phyloP scores from a whole-genome alignment of 64 coral and sea anemone species.

The Dendronephthya gigantea region DNA sequence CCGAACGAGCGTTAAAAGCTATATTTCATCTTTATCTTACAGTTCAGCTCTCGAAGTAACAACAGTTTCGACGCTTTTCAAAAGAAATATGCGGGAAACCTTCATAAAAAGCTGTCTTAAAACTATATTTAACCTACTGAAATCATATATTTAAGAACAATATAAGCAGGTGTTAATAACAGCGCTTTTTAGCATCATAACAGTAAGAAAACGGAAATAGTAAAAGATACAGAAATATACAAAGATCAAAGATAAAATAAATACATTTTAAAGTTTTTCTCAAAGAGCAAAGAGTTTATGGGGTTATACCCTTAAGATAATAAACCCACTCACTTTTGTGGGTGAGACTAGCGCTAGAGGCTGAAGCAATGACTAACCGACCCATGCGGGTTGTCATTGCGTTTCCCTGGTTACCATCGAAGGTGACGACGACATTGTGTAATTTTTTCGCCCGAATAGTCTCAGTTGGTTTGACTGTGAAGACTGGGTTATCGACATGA shows the following conservation, averaged over 20 bases:
- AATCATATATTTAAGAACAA: too few species aligned
- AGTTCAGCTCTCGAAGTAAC: too few species aligned
- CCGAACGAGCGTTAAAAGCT: too few species aligned
- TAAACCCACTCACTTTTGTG: constrained; percentile 75
- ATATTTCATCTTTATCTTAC: too few species aligned
- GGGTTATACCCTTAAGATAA: constrained; percentile 77
- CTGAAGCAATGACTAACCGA: constrained; percentile 66
- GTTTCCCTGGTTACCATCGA: constrained; percentile 71
- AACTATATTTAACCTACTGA: too few species aligned
- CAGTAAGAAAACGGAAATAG: not conserved
- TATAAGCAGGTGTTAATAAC: too few species aligned
- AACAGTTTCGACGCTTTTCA: too few species aligned
- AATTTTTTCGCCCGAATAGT: constrained; percentile 74
- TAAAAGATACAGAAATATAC: not conserved
- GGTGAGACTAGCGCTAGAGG: constrained; percentile 61
- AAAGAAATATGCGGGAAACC: too few species aligned
- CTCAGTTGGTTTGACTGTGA: constrained; percentile 81
- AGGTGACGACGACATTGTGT: constrained; percentile 78
- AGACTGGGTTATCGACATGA: constrained; percentile 72
- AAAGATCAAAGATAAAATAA: not conserved
- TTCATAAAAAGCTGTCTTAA: too few species aligned
- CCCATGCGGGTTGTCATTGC: constrained; percentile 89
- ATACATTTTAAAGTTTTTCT: not conserved
- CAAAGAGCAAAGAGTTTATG: constrained; percentile 8
- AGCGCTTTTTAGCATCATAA: not conserved